Base-by-base conservation (phyloP, 2,797 vertebrate species). In the Ceyx erithaca region DNA sequence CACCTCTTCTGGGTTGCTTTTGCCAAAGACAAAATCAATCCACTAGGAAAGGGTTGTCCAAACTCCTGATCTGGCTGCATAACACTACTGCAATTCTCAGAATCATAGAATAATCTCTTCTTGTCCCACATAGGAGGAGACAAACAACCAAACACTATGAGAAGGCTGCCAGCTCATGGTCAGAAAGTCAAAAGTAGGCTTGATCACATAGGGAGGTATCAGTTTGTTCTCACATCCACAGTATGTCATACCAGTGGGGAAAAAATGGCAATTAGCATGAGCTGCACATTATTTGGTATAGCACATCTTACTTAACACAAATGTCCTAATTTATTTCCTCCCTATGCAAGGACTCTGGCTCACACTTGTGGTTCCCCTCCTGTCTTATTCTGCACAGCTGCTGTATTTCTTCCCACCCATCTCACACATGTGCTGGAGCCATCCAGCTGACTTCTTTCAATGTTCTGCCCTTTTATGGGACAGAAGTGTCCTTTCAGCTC, bases 271-370 rank as follows among this genome's bases (percentile, higher is more conserved):
- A 90, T 84, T 93, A 91, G 70, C 2, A 2, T 23, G 49, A 91
- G 70, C 78, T 92, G 61, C 57, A 84, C 51, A 80, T 80, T 30
- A 86, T 77, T 94, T 87, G 64, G 68, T 91, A 90, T 77, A 91
- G 82, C 30, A 4, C 63, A 90, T 87, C 61, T 87, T 87, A 77
- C 71, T 91, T 71, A 85, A 71, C 46, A 54, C 61, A 94, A 90
- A 80, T n/a, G 19, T 61, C 75, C 91, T 79, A 52, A 76, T 86
- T 88, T 77, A 86, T 58, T 85, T 92, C 51, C 61, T 87, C 26
- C 54, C 54, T 20, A 15, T 67, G 64, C 18, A 92, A 54, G 52
- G 80, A 78, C 90, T 91, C 57, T 0, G 0, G 78, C 73, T 95
- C 43, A 82, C 64, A 48, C 52, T 48, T 75, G 64, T 93, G 80